phyloP scores from a whole-genome alignment of 2,113 vertebrate genomes.

The Salminus brasiliensis region DNA sequence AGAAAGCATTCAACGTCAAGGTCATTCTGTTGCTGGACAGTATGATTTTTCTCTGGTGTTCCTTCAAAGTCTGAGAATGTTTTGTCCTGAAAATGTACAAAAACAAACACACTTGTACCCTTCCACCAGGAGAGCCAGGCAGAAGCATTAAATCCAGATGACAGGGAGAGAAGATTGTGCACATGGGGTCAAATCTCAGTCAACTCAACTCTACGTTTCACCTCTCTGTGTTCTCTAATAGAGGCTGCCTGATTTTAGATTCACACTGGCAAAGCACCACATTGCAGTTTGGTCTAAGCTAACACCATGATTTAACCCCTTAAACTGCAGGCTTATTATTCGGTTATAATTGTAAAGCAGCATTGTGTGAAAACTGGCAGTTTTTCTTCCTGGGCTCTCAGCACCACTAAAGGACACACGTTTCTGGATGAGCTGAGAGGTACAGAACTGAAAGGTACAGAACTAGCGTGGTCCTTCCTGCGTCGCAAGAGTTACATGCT shows the following conservation, averaged over 20 bases:
- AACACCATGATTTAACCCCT: background rate
- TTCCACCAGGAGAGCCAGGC: constrained; percentile 66
- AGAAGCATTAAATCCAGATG: constrained; percentile 68
- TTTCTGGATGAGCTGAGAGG: too few species aligned
- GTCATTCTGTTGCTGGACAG: background rate
- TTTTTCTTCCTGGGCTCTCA: too few species aligned
- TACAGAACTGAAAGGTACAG: too few species aligned
- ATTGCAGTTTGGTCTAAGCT: background rate
- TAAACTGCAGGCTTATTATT: background rate
- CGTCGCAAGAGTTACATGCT: too few species aligned
- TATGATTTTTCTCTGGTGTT: background rate
- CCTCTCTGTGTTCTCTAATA: constrained; percentile 8
- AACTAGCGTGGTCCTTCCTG: too few species aligned
- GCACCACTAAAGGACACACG: too few species aligned
- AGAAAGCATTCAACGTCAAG: too few species aligned
- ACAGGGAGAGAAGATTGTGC: constrained; percentile 36
- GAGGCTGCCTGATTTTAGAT: constrained; percentile 10
- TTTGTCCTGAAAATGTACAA: background rate
- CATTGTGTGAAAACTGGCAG: too few species aligned
- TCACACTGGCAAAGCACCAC: background rate
- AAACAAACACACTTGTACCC: constrained; percentile 48
- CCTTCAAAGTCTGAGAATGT: background rate
- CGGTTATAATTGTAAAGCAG: background rate
- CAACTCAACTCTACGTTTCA: constrained; percentile 39
- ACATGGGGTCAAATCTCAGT: constrained; percentile 51